A percentile compares a stretch with the other conserved stretches of the same genome.
phyloP scores from a whole-genome alignment of 2,888 invertebrate species.

The Oasisia sp. region DNA sequence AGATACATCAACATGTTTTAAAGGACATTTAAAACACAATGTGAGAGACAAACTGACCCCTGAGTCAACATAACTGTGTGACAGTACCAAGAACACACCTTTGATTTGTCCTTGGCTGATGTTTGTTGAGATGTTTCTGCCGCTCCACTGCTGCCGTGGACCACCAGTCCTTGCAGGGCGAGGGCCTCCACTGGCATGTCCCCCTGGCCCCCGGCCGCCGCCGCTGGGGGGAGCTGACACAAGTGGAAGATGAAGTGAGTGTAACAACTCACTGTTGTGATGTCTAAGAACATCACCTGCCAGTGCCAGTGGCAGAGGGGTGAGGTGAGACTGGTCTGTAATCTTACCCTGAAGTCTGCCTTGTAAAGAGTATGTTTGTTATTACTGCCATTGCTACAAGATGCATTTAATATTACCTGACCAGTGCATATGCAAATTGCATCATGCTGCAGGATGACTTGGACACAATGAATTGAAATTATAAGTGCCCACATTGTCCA shows the following conservation, averaged over 20 bases:
- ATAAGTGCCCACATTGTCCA: no score
- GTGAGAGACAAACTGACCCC: background rate
- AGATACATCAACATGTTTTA: no score
- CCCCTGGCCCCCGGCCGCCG: background rate
- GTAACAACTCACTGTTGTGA: background rate
- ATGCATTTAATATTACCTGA: background rate
- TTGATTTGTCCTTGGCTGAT: slow-evolving; percentile 17
- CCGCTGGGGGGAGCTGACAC: background rate
- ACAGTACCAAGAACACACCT: slow-evolving; percentile 13
- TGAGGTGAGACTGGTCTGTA: background rate
- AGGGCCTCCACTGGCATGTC: slow-evolving; percentile 41
- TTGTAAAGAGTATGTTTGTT: background rate
- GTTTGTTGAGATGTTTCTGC: background rate
- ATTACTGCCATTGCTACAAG: background rate
- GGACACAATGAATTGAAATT: no score
- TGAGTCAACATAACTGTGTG: background rate
- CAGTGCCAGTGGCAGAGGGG: no score
- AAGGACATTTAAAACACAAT: background rate
- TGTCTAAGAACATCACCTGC: no score
- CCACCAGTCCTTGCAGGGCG: slow-evolving; percentile 58
- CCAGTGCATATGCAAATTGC: no score
- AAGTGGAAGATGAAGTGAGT: background rate
- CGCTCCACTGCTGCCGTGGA: slow-evolving; percentile 46
- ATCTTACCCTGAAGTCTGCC: background rate
- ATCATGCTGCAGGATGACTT: no score